Base-by-base conservation (phyloP, 2,888 invertebrate genomes). In the Neria commutata region DNA sequence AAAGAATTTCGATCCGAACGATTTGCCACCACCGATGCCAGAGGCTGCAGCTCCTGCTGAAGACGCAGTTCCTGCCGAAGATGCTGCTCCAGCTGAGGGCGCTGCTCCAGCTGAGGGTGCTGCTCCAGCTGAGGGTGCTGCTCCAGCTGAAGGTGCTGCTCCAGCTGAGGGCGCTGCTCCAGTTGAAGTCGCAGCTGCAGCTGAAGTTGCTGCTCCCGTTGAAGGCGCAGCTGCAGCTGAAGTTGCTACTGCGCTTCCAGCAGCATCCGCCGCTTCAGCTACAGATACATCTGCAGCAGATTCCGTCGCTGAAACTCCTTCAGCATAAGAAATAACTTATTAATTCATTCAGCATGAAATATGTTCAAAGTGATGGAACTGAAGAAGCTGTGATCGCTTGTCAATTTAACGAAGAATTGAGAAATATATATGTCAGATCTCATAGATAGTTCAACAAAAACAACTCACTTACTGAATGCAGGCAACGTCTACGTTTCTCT, bases 1-100 rank as follows among this genome's bases (percentile, higher is more conserved):
- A 10, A 81, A 77, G 67, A 82, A 82, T 54, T 81, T 72, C 56
- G 82, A 81, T 51, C 70, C 69, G 33, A 69, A 66, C n/a, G 75
- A 73, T 42, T 42, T 65, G 14, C 16, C 60, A 48, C 67, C 71
- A 26, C 63, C 69, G n/a, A 69, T 65, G 50, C 69, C 67, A 19
- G 70, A 64, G 1, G 71, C 65, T 25, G 71, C 69, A 8, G 63
- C 75, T 5, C 75, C 68, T 0, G 70, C 67, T 34, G 66, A 66
- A 24, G 66, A 66, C 2, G 49, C 73, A 64, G 71, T 75, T 71
- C 78, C 72, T 0, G 77, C 72, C 1, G 79, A 56, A 37, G 69
- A 61, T 23, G 72, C 65, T 10, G 63, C 71, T 10, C 64, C 70
- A 37, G 68, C 61, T 33, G 71, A 59, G 11, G 66, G 63, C 19